Evolutionary conservation across 1,140 invertebrate genomes (phyloP), one percentile per base, ranked within the genome.

Genomic region (Calephelis virginiensis): DNA sequence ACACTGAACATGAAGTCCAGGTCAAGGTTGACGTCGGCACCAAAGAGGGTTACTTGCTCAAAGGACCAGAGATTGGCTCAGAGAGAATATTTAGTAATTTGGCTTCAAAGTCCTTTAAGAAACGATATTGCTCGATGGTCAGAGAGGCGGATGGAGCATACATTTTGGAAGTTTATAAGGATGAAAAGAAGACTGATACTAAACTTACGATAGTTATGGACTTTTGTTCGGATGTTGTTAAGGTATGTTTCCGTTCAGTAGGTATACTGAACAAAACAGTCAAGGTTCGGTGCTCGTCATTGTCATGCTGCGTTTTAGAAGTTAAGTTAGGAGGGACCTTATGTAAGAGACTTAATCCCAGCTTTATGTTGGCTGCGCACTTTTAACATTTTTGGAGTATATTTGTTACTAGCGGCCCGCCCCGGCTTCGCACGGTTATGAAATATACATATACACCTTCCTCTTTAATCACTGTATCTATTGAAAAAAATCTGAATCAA

Each of bases 121-220:
- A 96, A 84, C 93, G 97, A 63, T 98, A 96, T 91, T 97, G 97
- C 90, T 95, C 95, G 91, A 92, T 98, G 76, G 92, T 97, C 64
- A 95, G 96, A 89, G 96, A 98, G 91, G 94, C 97, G 43, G 97
- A 98, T 89, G 96, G 96, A 10, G 97, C 97, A 0, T 97, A 97
- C 77, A 96, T 97, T 76, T 92, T 98, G 17, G 97, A 98, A 90
- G 93, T 98, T 76, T 96, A 97, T 82, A 98, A 98, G 92, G 97
- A 98, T 92, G 97, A 98, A 64, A 96, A 96, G 81, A 97, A 97
- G 89, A 94, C 94, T 4, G 97, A 98, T 78, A 95, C 96, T 1
- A 98, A 98, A 91, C 94, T 96, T 68, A 96, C 96, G n/a, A 96
- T 98, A 87, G 96, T 97, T 69, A 95, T 98, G 94, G 97, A 98